Percentiles rank a stretch among this genome's conserved stretches.
phyloP scores from a whole-genome alignment of 2,888 invertebrate species.

The Fragum fragum region DNA sequence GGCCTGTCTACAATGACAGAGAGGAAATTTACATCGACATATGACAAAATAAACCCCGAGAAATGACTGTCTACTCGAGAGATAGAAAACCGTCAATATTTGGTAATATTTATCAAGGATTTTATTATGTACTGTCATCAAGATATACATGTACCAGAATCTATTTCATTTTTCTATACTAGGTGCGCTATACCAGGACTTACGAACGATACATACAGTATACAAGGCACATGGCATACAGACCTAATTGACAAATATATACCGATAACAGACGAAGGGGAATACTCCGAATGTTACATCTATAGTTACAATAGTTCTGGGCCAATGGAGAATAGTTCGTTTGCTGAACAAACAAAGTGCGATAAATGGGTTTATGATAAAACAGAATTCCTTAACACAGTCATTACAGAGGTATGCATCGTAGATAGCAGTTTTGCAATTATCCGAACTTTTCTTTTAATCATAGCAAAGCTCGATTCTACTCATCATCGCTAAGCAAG shows the following conservation, averaged over 20 bases:
- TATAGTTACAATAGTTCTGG: neutral
- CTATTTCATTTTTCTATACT: too few relatives aligned
- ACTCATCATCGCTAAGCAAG: too few relatives aligned
- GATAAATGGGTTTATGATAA: slow-evolving; percentile 58
- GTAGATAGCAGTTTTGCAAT: too few relatives aligned
- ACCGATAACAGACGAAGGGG: slow-evolving; percentile 43
- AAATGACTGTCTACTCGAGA: neutral
- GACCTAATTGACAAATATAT: slow-evolving; percentile 57
- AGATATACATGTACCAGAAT: too few relatives aligned
- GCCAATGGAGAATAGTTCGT: neutral
- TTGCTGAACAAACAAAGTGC: slow-evolving; percentile 19
- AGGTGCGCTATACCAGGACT: slow-evolving; percentile 73
- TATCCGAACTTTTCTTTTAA: too few relatives aligned
- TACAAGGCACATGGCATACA: slow-evolving; percentile 61
- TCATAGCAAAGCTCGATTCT: too few relatives aligned
- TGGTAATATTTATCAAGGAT: too few relatives aligned
- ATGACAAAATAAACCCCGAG: neutral
- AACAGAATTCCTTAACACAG: slow-evolving; percentile 41
- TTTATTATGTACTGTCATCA: too few relatives aligned
- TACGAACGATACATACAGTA: slow-evolving; percentile 69
- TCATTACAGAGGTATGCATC: slow-evolving; percentile 54
- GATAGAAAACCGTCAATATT: neutral
- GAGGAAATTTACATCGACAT: too few relatives aligned
- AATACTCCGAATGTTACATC: slow-evolving; percentile 33
- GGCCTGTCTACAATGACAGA: too few relatives aligned